Conservation (phyloP, 2,888 invertebrate genomes). For the Patella depressa region DNA sequence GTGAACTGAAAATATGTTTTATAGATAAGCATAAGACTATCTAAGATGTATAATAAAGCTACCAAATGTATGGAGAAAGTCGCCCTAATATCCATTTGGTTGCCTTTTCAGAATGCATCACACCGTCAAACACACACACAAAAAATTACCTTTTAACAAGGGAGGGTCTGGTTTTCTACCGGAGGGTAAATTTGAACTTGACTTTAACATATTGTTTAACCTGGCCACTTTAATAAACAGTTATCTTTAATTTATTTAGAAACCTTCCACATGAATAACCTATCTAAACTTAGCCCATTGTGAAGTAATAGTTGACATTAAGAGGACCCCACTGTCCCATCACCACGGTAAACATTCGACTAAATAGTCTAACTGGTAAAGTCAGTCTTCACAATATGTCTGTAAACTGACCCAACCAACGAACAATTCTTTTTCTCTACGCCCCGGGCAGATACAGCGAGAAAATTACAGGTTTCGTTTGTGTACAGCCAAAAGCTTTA, state of each 20-base stretch:
- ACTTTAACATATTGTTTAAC: slow-evolving; percentile 1
- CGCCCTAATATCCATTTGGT: no score
- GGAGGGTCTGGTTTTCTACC: no score
- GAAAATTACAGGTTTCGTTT: slow-evolving; percentile 7
- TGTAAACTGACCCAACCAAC: slow-evolving; percentile 5
- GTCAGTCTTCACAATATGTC: not conserved
- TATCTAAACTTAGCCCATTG: not conserved
- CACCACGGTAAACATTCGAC: not conserved
- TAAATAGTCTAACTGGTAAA: not conserved
- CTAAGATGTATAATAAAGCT: no score
- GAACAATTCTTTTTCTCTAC: slow-evolving; percentile 1
- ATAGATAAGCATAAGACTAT: no score
- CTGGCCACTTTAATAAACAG: not conserved
- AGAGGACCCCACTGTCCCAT: not conserved
- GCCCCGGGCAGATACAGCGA: not conserved
- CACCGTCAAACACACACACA: no score
- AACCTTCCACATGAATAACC: not conserved
- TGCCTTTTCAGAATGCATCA: no score
- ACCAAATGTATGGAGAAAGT: no score
- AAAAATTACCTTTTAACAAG: no score
- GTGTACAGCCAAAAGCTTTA: not conserved
- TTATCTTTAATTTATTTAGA: slow-evolving; percentile 6
- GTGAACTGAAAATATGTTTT: no score
- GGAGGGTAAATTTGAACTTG: not conserved
- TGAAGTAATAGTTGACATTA: not conserved